Conservation (phyloP, 2,888 invertebrate genomes). For the Allophyes oxyacanthae region DNA sequence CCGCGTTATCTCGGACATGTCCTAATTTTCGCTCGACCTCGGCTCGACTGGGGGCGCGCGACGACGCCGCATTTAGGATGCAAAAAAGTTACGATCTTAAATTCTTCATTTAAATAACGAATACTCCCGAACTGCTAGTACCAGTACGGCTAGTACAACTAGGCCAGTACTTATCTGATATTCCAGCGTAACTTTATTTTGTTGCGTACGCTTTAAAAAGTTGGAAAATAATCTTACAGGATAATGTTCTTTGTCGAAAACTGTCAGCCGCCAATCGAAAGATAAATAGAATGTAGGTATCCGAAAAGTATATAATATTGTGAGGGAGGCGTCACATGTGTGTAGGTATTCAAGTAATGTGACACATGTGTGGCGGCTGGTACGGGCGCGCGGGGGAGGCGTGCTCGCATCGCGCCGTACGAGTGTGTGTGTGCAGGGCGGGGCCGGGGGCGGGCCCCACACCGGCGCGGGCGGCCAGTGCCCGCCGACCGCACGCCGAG, state of each 20-base stretch:
- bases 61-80: slow-evolving; percentile 42
- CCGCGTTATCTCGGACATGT: slow-evolving; percentile 65
- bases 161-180: slow-evolving; percentile 13
- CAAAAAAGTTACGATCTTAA: slow-evolving; percentile 53
- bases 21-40: slow-evolving; percentile 61
- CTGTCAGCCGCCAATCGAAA: slow-evolving; percentile 16
- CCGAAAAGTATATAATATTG: slow-evolving; percentile 81
- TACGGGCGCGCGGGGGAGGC: slow-evolving; percentile 67
- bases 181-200: slow-evolving; percentile 20
- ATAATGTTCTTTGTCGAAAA: slow-evolving; percentile 19
- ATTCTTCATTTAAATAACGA: slow-evolving; percentile 46
- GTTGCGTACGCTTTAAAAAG: slow-evolving; percentile 25
- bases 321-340: slow-evolving; percentile 85
- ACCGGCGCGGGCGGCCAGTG: slow-evolving; percentile 71
- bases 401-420: slow-evolving; percentile 57
- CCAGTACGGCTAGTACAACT: too few relatives aligned
- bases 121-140: slow-evolving; percentile 18
- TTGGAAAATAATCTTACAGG: slow-evolving; percentile 25
- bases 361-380: slow-evolving; percentile 75
- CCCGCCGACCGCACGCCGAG: slow-evolving; percentile 74
- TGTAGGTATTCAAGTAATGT: slow-evolving; percentile 81
- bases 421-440: slow-evolving; percentile 71
- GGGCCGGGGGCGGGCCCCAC: slow-evolving; percentile 78
- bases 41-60: slow-evolving; percentile 46
- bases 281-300: slow-evolving; percentile 73